Conservation (phyloP, 2,888 invertebrate genomes). For the Microctonus brassicae region DNA sequence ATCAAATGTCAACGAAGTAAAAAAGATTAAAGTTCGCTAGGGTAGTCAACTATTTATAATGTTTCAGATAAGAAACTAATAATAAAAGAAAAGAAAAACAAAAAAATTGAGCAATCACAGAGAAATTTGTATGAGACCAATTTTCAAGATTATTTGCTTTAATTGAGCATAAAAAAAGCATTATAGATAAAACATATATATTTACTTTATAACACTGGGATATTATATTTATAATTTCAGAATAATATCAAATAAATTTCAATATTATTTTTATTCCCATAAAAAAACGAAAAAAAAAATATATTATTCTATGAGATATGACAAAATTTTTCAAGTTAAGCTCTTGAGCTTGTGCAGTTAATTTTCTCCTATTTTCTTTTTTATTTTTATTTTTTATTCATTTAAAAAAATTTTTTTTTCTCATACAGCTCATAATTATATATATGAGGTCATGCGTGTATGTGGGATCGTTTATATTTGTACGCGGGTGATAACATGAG, state of each 20-base stretch:
- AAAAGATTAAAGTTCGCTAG: background rate
- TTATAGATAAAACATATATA: too few species aligned
- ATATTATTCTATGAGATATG: background rate
- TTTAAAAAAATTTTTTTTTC: background rate
- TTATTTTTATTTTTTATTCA: background rate
- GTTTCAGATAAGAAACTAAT: background rate
- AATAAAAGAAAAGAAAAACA: background rate
- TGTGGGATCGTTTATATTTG: background rate
- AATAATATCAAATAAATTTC: background rate
- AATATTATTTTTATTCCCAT: background rate
- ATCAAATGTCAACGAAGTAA: conserved; percentile 8
- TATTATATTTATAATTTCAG: background rate
- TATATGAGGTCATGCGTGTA: background rate
- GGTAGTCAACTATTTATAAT: background rate
- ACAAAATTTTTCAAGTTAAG: background rate
- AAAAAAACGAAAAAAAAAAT: background rate
- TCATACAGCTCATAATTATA: background rate
- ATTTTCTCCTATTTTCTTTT: background rate
- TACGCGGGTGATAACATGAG: background rate
- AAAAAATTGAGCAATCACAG: background rate
- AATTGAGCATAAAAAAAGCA: too few species aligned
- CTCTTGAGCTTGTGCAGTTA: background rate
- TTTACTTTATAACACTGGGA: too few species aligned
- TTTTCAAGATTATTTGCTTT: too few species aligned
- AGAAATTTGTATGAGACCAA: too few species aligned